Evolutionary conservation across 2,113 vertebrate genomes (phyloP), one percentile per base, ranked within the genome.

Genomic region (Xerus inauris): DNA sequence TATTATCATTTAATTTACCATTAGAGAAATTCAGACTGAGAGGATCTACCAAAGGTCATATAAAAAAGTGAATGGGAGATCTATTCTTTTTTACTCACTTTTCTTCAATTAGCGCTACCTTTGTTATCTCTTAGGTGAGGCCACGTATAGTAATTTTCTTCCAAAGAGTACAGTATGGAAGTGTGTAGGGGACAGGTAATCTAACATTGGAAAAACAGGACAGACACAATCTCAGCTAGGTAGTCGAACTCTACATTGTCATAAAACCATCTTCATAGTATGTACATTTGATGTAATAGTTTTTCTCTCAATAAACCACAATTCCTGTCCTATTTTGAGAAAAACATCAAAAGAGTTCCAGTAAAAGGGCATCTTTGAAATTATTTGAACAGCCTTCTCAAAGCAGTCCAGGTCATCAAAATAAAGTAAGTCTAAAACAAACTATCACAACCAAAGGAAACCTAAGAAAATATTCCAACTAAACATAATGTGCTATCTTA

Each of bases 281-380:
- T 47, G 10, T 54, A 47, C 3, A 0, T n/a, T 75, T 80, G 79
- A 85, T 73, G 64, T 9, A 8, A 91, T 72, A 40, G 22, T 42
- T n/a, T 85, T 72, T 24, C 11, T 84, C 32, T 80, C 30, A 57
- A 32, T 67, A 95, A 84, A n/a, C 64, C 7, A 71, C 59, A 89
- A 71, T 30, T 26, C 26, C 2, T 35, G 28, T 75, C 77, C 62
- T 47, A 71, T 62, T 32, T 64, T 42, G n/a, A 95, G 49, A 82
- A 93, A 95, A 91, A 89, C 6, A 71, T 22, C 49, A 85, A 40
- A 87, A 2, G 35, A 49, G 75, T 89, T 93, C 51, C 67, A 94
- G 20, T 40, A 80, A 22, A 35, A 94, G 28, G 17, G 6, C 16
- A 94, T 42, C 17, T 62, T 47, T 95, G 32, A 95, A 91, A 94